Conservation (phyloP, 2,888 invertebrate genomes). For the Diarsia brunnea region DNA sequence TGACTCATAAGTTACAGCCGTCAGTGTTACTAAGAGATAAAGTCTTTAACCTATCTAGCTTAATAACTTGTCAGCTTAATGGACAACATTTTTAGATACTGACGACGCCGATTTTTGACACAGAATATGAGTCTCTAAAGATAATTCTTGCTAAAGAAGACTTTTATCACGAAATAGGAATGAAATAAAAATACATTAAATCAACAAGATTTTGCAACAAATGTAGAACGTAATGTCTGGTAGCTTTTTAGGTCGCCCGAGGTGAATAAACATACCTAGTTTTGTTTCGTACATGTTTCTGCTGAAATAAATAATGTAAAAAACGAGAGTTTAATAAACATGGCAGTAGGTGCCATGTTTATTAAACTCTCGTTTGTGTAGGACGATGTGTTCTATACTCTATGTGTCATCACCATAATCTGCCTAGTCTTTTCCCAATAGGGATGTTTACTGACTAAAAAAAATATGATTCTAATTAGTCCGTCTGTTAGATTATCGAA, state of each 20-base stretch:
- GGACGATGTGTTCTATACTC: not conserved
- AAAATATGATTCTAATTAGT: too few species aligned
- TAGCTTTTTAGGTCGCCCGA: conserved; percentile 5
- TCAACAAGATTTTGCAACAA: conserved; percentile 13
- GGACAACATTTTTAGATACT: conserved; percentile 44
- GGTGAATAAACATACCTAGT: conserved; percentile 18
- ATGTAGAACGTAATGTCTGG: conserved; percentile 11
- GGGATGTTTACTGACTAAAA: too few species aligned
- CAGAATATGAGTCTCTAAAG: conserved; percentile 7
- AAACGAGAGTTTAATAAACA: too few species aligned
- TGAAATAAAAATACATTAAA: conserved; percentile 4
- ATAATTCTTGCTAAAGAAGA: not conserved
- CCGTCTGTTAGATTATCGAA: too few species aligned
- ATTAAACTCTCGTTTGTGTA: not conserved
- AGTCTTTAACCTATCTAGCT: conserved; percentile 68
- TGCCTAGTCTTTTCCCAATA: too few species aligned
- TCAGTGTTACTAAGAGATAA: conserved; percentile 62
- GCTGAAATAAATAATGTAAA: not conserved
- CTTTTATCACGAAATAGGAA: conserved; percentile 6
- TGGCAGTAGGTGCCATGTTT: conserved; percentile 16
- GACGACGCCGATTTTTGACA: conserved; percentile 32
- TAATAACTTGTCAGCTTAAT: conserved; percentile 73
- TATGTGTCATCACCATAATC: not conserved
- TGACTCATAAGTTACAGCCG: conserved; percentile 68
- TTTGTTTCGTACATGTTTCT: not conserved